Percentiles rank a stretch among this genome's conserved stretches.
Evolutionary conservation across 2,797 vertebrate genomes (phyloP).

Genomic region (Sebastes diploproa): DNA sequence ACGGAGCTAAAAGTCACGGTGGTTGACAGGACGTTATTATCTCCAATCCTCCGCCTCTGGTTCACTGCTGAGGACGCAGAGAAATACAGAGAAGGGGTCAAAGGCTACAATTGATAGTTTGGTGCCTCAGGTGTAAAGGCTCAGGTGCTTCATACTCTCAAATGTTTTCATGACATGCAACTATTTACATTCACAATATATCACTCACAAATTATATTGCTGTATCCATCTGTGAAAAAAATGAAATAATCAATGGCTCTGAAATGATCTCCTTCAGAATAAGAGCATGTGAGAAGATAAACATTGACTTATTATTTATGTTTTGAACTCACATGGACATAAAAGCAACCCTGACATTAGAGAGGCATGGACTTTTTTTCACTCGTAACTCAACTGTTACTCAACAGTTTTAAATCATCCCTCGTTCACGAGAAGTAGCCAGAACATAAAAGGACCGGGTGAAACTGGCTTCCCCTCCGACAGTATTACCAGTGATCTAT

Average conservation of each 20-base stretch:
- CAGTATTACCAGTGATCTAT: conserved; percentile 7
- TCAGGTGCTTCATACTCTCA: not conserved
- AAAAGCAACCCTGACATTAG: conserved; percentile 34
- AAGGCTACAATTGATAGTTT: conserved; percentile 22
- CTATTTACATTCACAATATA: not conserved
- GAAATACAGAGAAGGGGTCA: conserved; percentile 30
- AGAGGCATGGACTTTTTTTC: conserved; percentile 3
- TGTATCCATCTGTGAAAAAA: not conserved
- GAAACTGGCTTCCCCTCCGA: not conserved
- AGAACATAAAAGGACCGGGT: conserved; percentile 19
- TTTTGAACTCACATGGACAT: conserved; percentile 7
- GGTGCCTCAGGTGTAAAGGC: conserved; percentile 22
- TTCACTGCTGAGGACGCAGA: not conserved
- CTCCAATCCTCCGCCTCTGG: conserved; percentile 8
- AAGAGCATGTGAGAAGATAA: not conserved
- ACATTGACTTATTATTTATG: not conserved
- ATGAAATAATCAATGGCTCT: not conserved
- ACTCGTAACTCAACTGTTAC: conserved; percentile 3
- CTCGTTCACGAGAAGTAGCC: not conserved
- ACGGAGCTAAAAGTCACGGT: conserved; percentile 29
- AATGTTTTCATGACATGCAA: not conserved
- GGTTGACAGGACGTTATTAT: conserved; percentile 53
- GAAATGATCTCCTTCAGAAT: not conserved
- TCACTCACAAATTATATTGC: not conserved
- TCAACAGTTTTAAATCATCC: conserved; percentile 28